Evolutionary conservation across 2,113 vertebrate genomes (phyloP).

Genomic region (Mesoclemmys tuberculata): DNA sequence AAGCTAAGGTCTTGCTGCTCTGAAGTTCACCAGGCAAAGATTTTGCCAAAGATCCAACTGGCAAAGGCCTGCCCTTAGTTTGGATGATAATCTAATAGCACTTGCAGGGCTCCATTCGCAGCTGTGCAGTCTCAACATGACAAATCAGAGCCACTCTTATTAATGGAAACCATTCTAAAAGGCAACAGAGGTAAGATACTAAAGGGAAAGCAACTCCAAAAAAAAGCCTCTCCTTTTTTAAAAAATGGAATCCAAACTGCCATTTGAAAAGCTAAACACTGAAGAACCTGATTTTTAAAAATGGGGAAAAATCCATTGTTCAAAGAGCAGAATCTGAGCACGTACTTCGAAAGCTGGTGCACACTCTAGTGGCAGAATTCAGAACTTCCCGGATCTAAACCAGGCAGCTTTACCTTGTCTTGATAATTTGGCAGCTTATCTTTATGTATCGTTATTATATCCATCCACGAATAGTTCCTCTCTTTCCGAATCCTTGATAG

Average conservation of each 20-base stretch:
- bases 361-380: not conserved
- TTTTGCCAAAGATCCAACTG: slow-evolving; percentile 7
- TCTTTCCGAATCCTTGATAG: slow-evolving; percentile 88
- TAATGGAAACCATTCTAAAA: not conserved
- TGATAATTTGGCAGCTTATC: slow-evolving; percentile 91
- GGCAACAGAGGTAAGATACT: not conserved
- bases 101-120: not conserved
- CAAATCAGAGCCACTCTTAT: not conserved
- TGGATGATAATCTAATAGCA: not conserved
- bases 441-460: slow-evolving; percentile 88
- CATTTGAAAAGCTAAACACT: not conserved
- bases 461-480: slow-evolving; percentile 90
- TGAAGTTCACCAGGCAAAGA: not conserved
- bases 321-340: accelerated
- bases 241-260: not conserved
- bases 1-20: not conserved
- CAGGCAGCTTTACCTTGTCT: slow-evolving; percentile 82
- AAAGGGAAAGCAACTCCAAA: not conserved
- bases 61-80: not conserved
- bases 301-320: not conserved
- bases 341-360: not conserved
- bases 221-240: not conserved
- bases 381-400: accelerated
- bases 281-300: not conserved
- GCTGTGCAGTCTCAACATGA: not conserved